A percentile compares a stretch with the other conserved stretches of the same genome.
phyloP scores from a whole-genome alignment of 64 coral and sea anemone species.

The Dendronephthya gigantea region DNA sequence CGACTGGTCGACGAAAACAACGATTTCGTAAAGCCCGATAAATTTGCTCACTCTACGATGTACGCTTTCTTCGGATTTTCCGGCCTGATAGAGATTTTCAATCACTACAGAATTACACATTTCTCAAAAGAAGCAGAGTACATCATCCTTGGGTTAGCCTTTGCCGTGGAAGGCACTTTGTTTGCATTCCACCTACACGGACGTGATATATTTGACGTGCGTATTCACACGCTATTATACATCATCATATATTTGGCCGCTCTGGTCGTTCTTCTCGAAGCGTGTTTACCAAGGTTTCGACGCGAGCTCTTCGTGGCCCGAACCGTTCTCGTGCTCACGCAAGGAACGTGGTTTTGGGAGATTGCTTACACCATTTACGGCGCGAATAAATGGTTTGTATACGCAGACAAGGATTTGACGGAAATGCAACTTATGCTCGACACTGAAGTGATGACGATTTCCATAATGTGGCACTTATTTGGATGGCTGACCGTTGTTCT shows the following conservation, averaged over 20 bases:
- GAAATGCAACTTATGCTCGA: conserved; percentile 20
- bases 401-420: not conserved
- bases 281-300: not conserved
- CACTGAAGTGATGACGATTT: conserved; percentile 8
- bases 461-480: conserved; percentile 21
- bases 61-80: conserved; percentile 64
- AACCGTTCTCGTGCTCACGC: conserved; percentile 31
- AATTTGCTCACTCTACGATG: conserved; percentile 64
- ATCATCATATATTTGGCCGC: conserved; percentile 44
- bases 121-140: conserved; percentile 46
- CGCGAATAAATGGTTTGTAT: not conserved
- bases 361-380: conserved; percentile 31
- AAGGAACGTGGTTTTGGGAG: conserved; percentile 61
- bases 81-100: conserved; percentile 46
- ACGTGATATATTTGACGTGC: conserved; percentile 55
- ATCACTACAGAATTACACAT: conserved; percentile 17
- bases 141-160: conserved; percentile 39
- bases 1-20: conserved; percentile 34
- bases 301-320: conserved; percentile 29
- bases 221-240: conserved; percentile 60
- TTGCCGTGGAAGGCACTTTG: conserved; percentile 54
- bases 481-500: not conserved
- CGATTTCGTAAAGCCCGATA: conserved; percentile 42
- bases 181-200: conserved; percentile 69
- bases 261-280: conserved; percentile 36